Evolutionary conservation across 2,797 vertebrate genomes (phyloP).

Genomic region (Rousettus madagascariensis): DNA sequence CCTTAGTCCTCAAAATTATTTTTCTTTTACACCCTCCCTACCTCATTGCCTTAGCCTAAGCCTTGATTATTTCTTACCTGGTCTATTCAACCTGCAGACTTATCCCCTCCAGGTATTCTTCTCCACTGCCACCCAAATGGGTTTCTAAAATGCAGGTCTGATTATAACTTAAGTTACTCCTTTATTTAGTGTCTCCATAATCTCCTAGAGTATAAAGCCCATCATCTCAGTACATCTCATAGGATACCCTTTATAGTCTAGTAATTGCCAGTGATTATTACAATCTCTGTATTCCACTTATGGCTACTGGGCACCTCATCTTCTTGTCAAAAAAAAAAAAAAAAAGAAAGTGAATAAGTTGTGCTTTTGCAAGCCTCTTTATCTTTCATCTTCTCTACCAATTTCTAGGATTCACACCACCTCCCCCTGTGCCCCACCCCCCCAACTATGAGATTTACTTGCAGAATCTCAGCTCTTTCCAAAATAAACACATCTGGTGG

Average conservation of each 20-base stretch:
- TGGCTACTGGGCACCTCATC: neutral
- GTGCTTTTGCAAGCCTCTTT: neutral
- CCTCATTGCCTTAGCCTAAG: neutral
- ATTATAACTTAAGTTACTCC: neutral
- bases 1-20: neutral
- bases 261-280: neutral
- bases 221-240: neutral
- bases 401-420: neutral
- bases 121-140: neutral
- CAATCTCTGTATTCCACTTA: neutral
- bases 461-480: neutral
- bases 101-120: neutral
- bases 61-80: neutral
- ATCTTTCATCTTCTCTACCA: neutral
- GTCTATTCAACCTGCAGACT: neutral
- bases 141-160: neutral
- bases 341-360: neutral
- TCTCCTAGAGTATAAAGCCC: neutral
- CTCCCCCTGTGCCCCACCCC: accelerated
- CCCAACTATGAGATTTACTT: neutral
- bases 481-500: neutral
- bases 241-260: neutral
- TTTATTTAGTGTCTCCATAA: neutral
- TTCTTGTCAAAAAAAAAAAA: neutral
- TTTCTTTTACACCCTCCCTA: neutral